phyloP scores from a whole-genome alignment of 2,888 invertebrate species.

The Protula sp. region DNA sequence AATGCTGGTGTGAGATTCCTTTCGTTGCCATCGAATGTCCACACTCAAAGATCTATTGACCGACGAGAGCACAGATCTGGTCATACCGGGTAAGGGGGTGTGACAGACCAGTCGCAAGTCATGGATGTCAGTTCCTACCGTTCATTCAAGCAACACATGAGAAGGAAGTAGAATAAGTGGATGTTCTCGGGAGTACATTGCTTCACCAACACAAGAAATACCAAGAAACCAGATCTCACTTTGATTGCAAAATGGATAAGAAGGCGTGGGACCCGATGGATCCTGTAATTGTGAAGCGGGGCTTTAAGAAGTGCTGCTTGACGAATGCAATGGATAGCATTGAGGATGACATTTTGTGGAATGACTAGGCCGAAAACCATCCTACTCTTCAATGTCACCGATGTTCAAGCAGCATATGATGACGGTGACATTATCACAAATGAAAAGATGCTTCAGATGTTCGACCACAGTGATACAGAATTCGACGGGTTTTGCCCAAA shows the following conservation, averaged over 20 bases:
- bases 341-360: slow-evolving; percentile 3
- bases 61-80: slow-evolving; percentile 5
- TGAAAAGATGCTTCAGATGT: background rate
- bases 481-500: background rate
- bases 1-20: slow-evolving; percentile 11
- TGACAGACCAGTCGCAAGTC: slow-evolving; percentile 1
- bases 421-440: background rate
- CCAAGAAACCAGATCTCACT: background rate
- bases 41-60: background rate
- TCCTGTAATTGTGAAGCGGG: background rate
- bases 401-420: background rate
- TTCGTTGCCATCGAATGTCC: slow-evolving; percentile 8
- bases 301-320: slow-evolving; percentile 1
- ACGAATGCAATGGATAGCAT: slow-evolving; percentile 3
- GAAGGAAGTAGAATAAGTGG: background rate
- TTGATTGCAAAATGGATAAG: background rate
- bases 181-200: background rate
- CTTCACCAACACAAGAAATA: background rate
- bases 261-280: slow-evolving; percentile 1
- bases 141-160: background rate
- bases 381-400: background rate
- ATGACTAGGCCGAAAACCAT: background rate
- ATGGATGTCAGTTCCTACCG: background rate
- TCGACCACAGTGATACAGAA: background rate
- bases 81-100: slow-evolving; percentile 10